Conservation (phyloP, 2,113 vertebrate genomes). For the Hippocampus barbouri region DNA sequence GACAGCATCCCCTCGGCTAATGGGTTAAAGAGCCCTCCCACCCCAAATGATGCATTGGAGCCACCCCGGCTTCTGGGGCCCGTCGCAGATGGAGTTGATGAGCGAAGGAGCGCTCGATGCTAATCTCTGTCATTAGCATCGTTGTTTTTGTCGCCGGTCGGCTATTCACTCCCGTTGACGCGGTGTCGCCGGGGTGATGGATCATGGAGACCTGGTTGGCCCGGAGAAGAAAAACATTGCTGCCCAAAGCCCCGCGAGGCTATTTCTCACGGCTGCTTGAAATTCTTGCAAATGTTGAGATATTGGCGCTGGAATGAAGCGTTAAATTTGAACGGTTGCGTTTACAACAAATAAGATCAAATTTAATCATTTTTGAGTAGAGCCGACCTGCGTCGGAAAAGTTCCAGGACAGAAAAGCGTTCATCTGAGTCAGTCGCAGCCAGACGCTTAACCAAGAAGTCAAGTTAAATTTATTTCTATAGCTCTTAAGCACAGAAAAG, state of each 20-base stretch:
- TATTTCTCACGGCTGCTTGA: constrained; percentile 1
- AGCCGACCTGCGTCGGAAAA: too few relatives aligned
- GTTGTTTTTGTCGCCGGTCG: constrained; percentile 45
- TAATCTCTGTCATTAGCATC: constrained; percentile 53
- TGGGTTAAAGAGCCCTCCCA: constrained; percentile 20
- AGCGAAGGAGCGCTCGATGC: constrained; percentile 29
- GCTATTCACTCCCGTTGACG: constrained; percentile 39
- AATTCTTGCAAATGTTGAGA: not conserved
- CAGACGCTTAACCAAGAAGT: too few relatives aligned
- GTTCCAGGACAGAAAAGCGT: too few relatives aligned
- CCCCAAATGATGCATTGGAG: not conserved
- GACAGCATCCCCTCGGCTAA: constrained; percentile 26
- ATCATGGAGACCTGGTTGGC: constrained; percentile 36
- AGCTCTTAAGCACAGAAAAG: too few relatives aligned
- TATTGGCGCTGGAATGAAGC: not conserved
- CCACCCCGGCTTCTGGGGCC: not conserved
- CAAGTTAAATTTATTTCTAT: too few relatives aligned
- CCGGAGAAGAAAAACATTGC: constrained; percentile 35
- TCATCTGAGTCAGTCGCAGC: too few relatives aligned
- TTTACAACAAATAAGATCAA: not conserved
- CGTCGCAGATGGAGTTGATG: constrained; percentile 56
- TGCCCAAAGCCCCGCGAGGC: constrained; percentile 8
- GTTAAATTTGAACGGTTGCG: not conserved
- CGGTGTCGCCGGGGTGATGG: constrained; percentile 41
- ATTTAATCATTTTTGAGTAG: not conserved